Evolutionary conservation across 2,888 invertebrate genomes (phyloP), one percentile per base, ranked within the genome.

Genomic region (Acleris cristana): DNA sequence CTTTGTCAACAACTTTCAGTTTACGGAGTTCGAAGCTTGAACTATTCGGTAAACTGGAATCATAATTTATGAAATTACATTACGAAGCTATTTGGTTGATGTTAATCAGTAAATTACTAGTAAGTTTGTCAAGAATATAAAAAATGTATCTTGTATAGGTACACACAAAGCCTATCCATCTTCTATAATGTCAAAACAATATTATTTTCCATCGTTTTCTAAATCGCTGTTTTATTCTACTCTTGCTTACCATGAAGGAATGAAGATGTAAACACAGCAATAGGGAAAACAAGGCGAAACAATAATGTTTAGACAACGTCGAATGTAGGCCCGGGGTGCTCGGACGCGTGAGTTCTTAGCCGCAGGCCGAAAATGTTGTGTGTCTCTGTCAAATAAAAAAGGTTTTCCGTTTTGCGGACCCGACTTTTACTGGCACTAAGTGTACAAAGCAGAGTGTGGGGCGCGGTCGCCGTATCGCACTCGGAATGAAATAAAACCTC

Each of bases 371-470:
- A 80, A 83, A 80, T 78, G 78, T 76, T 74, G 77, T 74, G 76
- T 79, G 80, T 77, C 75, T 73, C 72, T 76, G 76, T 72, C 75
- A 78, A 83, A 85, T 82, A 84, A 82, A 83, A 84, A 81, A 79
- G 76, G 77, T 85, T 86, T 86, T 77, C 81, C 83, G 84, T 87
- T 86, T 85, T 79, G 79, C 78, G 77, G 79, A 75, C 82, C 79
- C 81, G 82, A 84, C 83, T 86, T 84, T 83, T 79, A 79, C 79
- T 76, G 74, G 76, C 81, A 79, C 79, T 84, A 80, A 83, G 81
- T 82, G 83, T 81, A 84, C 82, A 82, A 86, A 85, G 84, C 62
- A 67, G 53, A 67, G 86, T 85, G 82, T 78, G 78, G 75, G 74
- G 71, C 75, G 79, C 77, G 82, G 82, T 83, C 78, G 74, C 80